phyloP scores from a whole-genome alignment of 1,140 invertebrate species.

The Calycopis cecrops region DNA sequence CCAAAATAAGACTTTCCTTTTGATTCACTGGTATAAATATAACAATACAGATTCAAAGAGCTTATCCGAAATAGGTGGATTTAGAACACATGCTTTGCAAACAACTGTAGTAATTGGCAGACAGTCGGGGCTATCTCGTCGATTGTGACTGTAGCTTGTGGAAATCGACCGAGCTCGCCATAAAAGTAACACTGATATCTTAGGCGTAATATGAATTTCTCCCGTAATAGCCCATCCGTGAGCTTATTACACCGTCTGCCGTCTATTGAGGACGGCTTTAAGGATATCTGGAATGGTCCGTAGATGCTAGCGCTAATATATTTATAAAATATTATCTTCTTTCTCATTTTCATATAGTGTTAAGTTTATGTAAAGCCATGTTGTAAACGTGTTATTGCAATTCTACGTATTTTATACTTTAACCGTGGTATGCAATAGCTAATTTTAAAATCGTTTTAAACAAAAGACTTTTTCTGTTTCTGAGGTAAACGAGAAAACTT shows the following conservation, averaged over 20 bases:
- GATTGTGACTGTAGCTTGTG: slow-evolving; percentile 48
- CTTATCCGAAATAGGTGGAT: slow-evolving; percentile 12
- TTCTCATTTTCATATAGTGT: slow-evolving; percentile 35
- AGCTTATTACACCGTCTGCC: slow-evolving; percentile 70
- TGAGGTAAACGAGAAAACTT: too few relatives aligned
- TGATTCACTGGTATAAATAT: background rate
- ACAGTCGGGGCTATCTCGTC: slow-evolving; percentile 41
- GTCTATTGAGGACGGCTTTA: slow-evolving; percentile 71
- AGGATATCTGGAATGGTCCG: slow-evolving; percentile 64
- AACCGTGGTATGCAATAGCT: too few relatives aligned
- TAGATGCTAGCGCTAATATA: slow-evolving; percentile 56
- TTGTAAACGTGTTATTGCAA: background rate
- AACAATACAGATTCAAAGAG: background rate
- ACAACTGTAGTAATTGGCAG: slow-evolving; percentile 25
- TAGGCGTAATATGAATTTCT: slow-evolving; percentile 61
- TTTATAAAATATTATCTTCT: slow-evolving; percentile 34
- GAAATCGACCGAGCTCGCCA: slow-evolving; percentile 41
- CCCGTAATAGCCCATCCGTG: slow-evolving; percentile 65
- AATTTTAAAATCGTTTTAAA: too few relatives aligned
- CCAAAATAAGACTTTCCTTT: too few relatives aligned
- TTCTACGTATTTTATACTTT: too few relatives aligned
- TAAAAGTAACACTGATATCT: slow-evolving; percentile 57
- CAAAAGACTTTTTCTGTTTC: too few relatives aligned
- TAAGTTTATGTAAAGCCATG: slow-evolving; percentile 20
- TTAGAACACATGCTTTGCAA: slow-evolving; percentile 6